A percentile compares a stretch with the other conserved stretches of the same genome.
These are phyloP conservation scores for Cecropterus lyciades DNA, from an alignment of 1,140 invertebrate species.

Conservation along the genomic window DNA sequence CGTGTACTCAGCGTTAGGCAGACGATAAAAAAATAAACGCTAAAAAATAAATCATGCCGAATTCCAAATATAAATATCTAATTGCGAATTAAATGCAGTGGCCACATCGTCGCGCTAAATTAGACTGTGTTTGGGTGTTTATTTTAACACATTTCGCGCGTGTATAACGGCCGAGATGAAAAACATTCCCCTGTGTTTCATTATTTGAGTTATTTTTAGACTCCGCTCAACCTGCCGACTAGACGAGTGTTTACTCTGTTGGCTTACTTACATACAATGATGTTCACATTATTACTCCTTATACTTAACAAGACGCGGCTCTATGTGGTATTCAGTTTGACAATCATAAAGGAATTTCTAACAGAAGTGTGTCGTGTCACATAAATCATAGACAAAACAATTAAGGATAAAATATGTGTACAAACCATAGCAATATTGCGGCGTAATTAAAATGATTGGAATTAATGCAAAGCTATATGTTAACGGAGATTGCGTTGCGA, in stretches of 20 bases:
- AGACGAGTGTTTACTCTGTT: conserved; percentile 75
- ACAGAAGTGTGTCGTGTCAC: conserved; percentile 8
- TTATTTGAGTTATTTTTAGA: conserved; percentile 82
- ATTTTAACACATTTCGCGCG: conserved; percentile 83
- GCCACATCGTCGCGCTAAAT: conserved; percentile 79
- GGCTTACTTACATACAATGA: conserved; percentile 74
- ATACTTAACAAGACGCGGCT: conserved; percentile 38
- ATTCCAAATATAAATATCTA: conserved; percentile 70
- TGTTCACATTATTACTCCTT: conserved; percentile 71
- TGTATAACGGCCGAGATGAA: conserved; percentile 79
- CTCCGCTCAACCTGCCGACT: conserved; percentile 74
- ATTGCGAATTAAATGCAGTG: conserved; percentile 77
- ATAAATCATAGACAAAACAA: conserved; percentile 59
- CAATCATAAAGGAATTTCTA: neutral
- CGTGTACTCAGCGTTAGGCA: neutral
- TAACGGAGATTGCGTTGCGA: conserved; percentile 63
- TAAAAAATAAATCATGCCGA: conserved; percentile 74
- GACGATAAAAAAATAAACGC: conserved; percentile 49
- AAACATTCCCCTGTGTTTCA: conserved; percentile 83
- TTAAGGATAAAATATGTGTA: conserved; percentile 54
- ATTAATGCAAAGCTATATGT: conserved; percentile 71
- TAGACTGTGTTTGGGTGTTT: conserved; percentile 79
- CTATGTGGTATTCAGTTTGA: neutral
- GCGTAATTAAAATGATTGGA: conserved; percentile 63
- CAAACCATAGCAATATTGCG: conserved; percentile 49